Conservation (phyloP, 2,113 vertebrate species). For the Sprattus sprattus region DNA sequence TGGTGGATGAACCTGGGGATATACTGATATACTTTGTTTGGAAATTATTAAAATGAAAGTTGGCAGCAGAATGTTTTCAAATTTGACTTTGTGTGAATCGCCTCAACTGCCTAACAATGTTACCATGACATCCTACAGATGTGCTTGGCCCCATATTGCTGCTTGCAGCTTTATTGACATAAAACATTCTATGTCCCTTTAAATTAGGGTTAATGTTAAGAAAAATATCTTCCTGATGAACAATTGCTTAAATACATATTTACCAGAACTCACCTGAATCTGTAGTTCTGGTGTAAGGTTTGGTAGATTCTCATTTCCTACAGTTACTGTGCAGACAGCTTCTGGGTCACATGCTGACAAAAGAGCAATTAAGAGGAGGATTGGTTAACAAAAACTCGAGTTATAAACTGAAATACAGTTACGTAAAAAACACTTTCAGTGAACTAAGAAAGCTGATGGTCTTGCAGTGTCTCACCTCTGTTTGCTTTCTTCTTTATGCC, state of each 20-base stretch:
- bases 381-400: not conserved
- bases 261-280: slow-evolving; percentile 75
- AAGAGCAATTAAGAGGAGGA: not conserved
- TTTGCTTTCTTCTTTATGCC: slow-evolving; percentile 65
- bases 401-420: not conserved
- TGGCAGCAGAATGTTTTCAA: no score
- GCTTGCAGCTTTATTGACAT: no score
- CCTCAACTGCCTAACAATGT: no score
- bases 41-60: no score
- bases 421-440: not conserved
- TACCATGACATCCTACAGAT: no score
- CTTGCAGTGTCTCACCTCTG: slow-evolving; percentile 59
- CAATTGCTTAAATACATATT: not conserved
- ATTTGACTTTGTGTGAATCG: no score
- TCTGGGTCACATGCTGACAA: slow-evolving; percentile 40
- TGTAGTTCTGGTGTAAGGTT: slow-evolving; percentile 87
- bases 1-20: no score
- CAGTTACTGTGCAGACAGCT: slow-evolving; percentile 61
- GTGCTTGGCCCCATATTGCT: no score
- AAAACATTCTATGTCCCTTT: no score
- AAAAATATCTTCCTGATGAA: no score
- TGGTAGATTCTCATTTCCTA: slow-evolving; percentile 80
- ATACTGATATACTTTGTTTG: no score
- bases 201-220: no score
- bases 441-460: not conserved